Evolutionary conservation across 2,888 invertebrate genomes (phyloP), one percentile per base, ranked within the genome.

Genomic region (Dasypogon diadema): DNA sequence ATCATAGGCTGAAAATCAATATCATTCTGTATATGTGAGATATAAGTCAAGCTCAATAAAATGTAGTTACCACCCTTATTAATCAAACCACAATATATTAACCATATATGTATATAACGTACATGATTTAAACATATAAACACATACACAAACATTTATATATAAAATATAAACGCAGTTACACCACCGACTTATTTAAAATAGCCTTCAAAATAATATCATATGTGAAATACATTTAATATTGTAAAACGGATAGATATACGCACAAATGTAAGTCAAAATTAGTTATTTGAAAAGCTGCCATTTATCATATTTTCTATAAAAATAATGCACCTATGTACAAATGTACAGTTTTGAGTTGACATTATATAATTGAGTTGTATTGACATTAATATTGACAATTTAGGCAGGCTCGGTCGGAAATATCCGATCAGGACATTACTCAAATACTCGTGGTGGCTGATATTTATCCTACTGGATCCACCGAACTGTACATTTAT

Each of bases 111-210:
- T 26, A 30, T 54, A 21, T 34, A 30, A 55, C 37, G 54, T 30
- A 72, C 21, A 37, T 58, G 30, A 54, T 14, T 46, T 54, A 21
- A 54, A 65, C 75, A 65, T 75, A 65, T 65, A 74, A 74, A 65
- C 63, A 63, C 55, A 75, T 51, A 75, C 75, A 68, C 63, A 75
- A 65, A 73, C 37, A 73, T 56, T 42, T 68, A 75, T 34, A 55
- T 56, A 68, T 68, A 37, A 74, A 34, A 63, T 48, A 60, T 26
- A 54, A 60, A 74, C 60, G 60, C 48, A 48, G 60, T 63, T 74
- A 75, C 63, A 75, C 63, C 63, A 75, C 63, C 51, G 63, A 75
- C 65, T 75, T 63, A 75, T 75, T 24, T 14, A 65, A 70, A 75
- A 30, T 63, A 63, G 63, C 63, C 18, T 75, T 37, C 37, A 68